phyloP scores from a whole-genome alignment of 2,113 vertebrate species.

The Hystrix cristata region DNA sequence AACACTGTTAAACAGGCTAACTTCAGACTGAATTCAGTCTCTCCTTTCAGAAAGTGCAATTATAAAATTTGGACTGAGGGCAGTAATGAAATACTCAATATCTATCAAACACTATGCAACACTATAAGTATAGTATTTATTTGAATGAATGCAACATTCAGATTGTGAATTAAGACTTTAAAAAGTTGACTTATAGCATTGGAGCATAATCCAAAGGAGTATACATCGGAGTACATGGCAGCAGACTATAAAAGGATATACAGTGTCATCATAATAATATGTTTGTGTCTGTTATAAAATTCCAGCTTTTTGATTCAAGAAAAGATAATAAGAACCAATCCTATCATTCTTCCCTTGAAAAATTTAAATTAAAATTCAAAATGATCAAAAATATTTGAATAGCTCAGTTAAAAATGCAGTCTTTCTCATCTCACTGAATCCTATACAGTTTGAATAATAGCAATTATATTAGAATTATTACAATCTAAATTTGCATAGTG shows the following conservation, averaged over 20 bases:
- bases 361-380: conserved; percentile 50
- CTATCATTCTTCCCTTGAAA: not conserved
- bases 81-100: not conserved
- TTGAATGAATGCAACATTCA: not conserved
- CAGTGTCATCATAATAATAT: not conserved
- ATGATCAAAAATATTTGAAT: not conserved
- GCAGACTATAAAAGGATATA: not conserved
- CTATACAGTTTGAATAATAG: not conserved
- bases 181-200: not conserved
- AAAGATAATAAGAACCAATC: conserved; percentile 21
- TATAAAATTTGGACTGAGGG: conserved; percentile 11
- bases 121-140: not conserved
- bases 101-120: not conserved
- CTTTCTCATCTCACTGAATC: not conserved
- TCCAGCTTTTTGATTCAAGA: not conserved
- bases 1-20: conserved; percentile 23
- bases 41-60: not conserved
- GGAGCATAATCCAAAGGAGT: too few species aligned
- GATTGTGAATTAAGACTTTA: not conserved
- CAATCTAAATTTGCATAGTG: not conserved
- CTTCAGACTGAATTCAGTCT: conserved; percentile 21
- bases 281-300: not conserved
- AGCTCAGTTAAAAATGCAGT: not conserved
- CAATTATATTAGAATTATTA: not conserved
- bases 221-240: not conserved